Percentiles rank a stretch among this genome's conserved stretches.
These are phyloP conservation scores for Hemibagrus wyckioides DNA, from an alignment of 2,113 vertebrate species.

Conservation along the genomic window DNA sequence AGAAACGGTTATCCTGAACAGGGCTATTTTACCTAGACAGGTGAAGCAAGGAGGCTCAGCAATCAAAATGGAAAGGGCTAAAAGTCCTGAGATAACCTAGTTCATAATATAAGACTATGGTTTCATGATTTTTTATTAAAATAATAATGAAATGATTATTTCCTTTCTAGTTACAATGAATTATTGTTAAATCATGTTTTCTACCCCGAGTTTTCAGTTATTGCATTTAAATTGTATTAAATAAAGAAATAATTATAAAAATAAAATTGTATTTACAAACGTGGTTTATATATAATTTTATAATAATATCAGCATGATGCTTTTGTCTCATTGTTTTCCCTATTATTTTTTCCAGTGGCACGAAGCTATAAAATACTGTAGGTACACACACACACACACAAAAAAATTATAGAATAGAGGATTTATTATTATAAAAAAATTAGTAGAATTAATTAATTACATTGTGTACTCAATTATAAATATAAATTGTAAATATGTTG, in stretches of 20 bases:
- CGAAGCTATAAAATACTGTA: not conserved
- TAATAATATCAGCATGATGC: not conserved
- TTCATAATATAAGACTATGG: not conserved
- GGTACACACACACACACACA: no score
- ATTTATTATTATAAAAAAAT: no score
- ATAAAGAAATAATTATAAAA: not conserved
- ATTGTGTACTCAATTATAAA: not conserved
- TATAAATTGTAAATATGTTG: not conserved
- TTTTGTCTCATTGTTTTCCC: not conserved
- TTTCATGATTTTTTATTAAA: not conserved
- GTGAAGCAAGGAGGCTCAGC: slow-evolving; percentile 4
- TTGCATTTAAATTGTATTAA: not conserved
- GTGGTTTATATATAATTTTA: not conserved
- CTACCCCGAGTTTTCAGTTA: not conserved
- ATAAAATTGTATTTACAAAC: not conserved
- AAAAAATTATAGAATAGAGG: no score
- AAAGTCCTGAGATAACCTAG: not conserved
- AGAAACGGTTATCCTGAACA: not conserved
- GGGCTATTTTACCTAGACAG: not conserved
- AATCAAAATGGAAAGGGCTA: not conserved
- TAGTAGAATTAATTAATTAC: not conserved
- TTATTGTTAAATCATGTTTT: not conserved
- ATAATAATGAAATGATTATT: not conserved
- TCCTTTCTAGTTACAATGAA: not conserved
- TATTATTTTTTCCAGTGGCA: not conserved